Percentiles rank a stretch among this genome's conserved stretches.
phyloP scores from a whole-genome alignment of 2,113 vertebrate genomes.

The Cairina moschata region DNA sequence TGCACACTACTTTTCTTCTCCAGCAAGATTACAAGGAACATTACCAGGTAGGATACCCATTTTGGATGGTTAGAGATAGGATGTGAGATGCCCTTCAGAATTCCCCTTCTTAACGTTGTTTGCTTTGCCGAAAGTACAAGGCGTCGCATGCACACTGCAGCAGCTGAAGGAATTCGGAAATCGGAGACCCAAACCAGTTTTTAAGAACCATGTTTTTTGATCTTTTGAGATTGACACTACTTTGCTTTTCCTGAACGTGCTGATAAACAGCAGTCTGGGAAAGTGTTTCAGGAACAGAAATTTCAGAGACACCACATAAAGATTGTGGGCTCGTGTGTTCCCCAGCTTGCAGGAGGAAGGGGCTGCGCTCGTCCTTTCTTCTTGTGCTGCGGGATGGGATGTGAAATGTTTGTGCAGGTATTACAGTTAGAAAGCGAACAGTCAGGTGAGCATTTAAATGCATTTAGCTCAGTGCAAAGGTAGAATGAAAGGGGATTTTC shows the following conservation, averaged over 20 bases:
- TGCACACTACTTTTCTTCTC: slow-evolving; percentile 24
- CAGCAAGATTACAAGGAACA: slow-evolving; percentile 13
- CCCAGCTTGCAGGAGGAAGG: accelerated
- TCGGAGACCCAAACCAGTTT: not conserved
- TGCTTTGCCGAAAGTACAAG: slow-evolving; percentile 4
- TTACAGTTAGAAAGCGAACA: not conserved
- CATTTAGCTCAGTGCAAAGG: not conserved
- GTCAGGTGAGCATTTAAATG: not conserved
- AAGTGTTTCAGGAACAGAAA: not conserved
- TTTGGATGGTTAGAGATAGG: not conserved
- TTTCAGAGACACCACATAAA: not conserved
- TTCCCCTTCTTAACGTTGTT: not conserved
- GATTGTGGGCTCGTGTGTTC: not conserved
- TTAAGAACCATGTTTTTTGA: not conserved
- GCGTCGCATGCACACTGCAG: not conserved
- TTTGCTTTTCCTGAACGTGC: not conserved
- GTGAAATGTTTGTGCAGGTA: not conserved
- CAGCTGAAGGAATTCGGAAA: slow-evolving; percentile 11
- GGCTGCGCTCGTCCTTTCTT: not conserved
- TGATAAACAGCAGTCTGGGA: not conserved
- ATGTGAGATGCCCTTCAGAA: slow-evolving; percentile 43
- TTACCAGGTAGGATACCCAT: not conserved
- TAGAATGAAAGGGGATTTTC: not conserved
- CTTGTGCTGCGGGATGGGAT: not conserved
- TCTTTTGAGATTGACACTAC: not conserved